Evolutionary conservation across 2,797 vertebrate genomes (phyloP), one percentile per base, ranked within the genome.

Genomic region (Pangasius macronema): DNA sequence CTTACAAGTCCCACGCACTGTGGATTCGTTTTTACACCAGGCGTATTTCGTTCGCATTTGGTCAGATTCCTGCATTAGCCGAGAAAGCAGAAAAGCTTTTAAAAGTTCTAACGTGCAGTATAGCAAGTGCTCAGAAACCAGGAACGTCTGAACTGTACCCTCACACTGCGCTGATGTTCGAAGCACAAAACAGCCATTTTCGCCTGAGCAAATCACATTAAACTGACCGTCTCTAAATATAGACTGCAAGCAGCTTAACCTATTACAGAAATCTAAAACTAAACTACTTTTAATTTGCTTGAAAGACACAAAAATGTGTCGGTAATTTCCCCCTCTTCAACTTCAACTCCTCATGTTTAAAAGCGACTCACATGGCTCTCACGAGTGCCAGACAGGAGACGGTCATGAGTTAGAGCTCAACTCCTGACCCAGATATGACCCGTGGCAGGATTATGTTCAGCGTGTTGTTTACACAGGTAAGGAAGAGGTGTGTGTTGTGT

Each of bases 391-490:
- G 61, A 85, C 33, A 49, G 59, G 57, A 46, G 51, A 68, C 24
- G 87, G 83, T 83, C 89, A 92, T 7, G 42, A 93, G 89, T 91
- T 88, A 14, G 89, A 86, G 85, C 88, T 88, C 88, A 73, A 91
- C 90, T 91, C 86, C 86, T 92, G 92, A 93, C 89, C 91, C 91
- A 57, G 70, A 30, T 59, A 11, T 75, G 55, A 85, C 68, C 83
- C 36, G 1, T 9, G 68, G 30, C 3, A 8, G 55, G 80, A 36
- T 75, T 63, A 82, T 18, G 53, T 68, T 59, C 51, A n/a, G 53
- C 33, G 51, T 46, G n/a, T 72, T 42, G 49, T 46, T 70, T 61
- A 70, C 67, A 82, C 86, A 82, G 79, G 79, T 87, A 82, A 2
- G 77, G 51, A 20, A 11, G 68, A 70, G 80, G 51, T 82, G 63